These are phyloP conservation scores for Sporophila hypoxantha DNA, from an alignment of 2,113 vertebrate genomes.

Conservation along the genomic window DNA sequence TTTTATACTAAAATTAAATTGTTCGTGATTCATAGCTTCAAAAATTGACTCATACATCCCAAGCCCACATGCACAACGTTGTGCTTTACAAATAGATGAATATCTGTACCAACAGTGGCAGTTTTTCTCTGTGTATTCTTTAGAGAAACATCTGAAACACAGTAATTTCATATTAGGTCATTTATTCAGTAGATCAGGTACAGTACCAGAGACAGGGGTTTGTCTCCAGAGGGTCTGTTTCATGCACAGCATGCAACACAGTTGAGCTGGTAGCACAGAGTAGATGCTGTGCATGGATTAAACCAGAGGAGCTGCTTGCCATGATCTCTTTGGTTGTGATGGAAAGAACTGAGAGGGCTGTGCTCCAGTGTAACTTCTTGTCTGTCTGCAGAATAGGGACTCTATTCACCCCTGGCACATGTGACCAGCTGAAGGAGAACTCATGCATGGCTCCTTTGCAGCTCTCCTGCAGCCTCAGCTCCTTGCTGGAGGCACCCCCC, in stretches of 20 bases:
- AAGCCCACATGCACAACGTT: rapidly evolving
- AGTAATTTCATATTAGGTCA: not conserved
- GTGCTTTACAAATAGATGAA: not conserved
- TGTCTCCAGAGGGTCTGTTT: not conserved
- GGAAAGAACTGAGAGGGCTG: not conserved
- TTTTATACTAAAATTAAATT: not conserved
- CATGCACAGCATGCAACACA: not conserved
- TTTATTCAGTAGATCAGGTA: not conserved
- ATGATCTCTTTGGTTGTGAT: not conserved
- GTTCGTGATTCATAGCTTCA: not conserved
- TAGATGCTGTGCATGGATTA: not conserved
- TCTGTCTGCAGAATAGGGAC: not conserved
- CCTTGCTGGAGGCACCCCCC: not conserved
- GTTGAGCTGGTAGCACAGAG: not conserved
- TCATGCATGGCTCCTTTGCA: rapidly evolving
- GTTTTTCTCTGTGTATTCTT: not conserved
- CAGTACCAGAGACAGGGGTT: not conserved
- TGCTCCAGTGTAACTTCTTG: rapidly evolving
- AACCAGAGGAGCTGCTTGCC: not conserved
- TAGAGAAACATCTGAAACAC: not conserved
- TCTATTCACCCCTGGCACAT: not conserved
- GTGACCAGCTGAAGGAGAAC: not conserved
- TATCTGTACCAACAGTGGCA: not conserved
- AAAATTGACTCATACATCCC: not conserved
- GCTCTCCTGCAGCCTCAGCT: not conserved